Evolutionary conservation across 2,888 invertebrate species (phyloP).

Genomic region (Macaria liturata): DNA sequence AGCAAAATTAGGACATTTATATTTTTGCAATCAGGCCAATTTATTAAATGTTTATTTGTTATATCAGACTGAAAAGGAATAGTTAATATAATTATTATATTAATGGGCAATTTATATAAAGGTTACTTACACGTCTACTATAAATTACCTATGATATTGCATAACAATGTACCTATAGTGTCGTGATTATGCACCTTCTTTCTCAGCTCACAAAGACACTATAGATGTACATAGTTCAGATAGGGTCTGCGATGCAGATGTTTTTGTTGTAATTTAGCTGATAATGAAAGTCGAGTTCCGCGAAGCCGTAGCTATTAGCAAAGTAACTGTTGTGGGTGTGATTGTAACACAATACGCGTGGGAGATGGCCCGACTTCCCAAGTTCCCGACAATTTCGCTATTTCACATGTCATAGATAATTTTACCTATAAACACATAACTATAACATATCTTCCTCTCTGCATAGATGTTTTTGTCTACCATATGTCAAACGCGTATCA

Average conservation of each 20-base stretch:
- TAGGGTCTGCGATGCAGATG: neutral
- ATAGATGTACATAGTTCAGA: neutral
- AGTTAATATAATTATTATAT: no score
- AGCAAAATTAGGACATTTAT: no score
- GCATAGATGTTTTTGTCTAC: no score
- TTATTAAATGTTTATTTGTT: no score
- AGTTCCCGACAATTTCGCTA: conserved; percentile 20
- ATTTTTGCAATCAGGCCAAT: no score
- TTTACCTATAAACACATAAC: no score
- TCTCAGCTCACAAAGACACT: neutral
- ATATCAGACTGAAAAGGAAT: no score
- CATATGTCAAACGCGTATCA: no score
- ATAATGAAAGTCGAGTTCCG: conserved; percentile 27
- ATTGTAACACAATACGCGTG: conserved; percentile 35
- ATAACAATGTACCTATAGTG: conserved; percentile 1
- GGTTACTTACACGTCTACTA: no score
- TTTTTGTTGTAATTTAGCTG: conserved; percentile 17
- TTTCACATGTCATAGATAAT: conserved; percentile 16
- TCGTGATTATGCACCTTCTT: neutral
- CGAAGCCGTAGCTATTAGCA: conserved; percentile 25
- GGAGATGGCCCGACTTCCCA: conserved; percentile 31
- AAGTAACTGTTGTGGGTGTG: conserved; percentile 26
- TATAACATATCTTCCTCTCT: no score
- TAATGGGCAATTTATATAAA: no score
- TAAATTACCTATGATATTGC: no score